Percentiles rank a stretch among this genome's conserved stretches.
phyloP scores from a whole-genome alignment of 2,113 vertebrate species.

The Melozone crissalis region DNA sequence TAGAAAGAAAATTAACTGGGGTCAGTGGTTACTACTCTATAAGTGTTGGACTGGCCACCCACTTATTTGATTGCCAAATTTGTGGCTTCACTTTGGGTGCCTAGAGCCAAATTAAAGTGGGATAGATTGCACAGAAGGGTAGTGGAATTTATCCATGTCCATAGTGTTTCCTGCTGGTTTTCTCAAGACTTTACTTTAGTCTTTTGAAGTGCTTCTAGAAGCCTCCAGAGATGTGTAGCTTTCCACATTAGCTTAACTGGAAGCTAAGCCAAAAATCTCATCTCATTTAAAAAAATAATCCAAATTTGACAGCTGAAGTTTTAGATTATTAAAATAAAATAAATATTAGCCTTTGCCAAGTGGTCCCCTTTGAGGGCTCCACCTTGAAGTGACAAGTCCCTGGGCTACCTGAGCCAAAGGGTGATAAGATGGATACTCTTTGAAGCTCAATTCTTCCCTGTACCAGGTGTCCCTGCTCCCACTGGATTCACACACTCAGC shows the following conservation, averaged over 20 bases:
- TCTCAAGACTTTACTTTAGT: neutral
- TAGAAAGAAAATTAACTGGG: neutral
- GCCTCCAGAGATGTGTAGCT: neutral
- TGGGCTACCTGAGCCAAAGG: neutral
- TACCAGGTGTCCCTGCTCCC: neutral
- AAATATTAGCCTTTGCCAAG: neutral
- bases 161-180: neutral
- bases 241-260: neutral
- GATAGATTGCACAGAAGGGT: neutral
- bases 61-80: neutral
- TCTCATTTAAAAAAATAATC: neutral
- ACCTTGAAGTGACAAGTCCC: neutral
- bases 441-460: neutral
- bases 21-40: neutral
- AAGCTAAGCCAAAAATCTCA: neutral
- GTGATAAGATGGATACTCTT: neutral
- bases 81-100: neutral
- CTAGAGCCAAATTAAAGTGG: neutral
- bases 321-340: neutral
- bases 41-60: neutral
- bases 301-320: neutral
- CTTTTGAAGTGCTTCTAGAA: constrained; percentile 20
- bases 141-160: neutral
- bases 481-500: neutral
- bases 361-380: neutral